Percentiles rank a stretch among this genome's conserved stretches.
Conservation (phyloP, 2,797 vertebrate genomes). For the Cuculus canorus region DNA sequence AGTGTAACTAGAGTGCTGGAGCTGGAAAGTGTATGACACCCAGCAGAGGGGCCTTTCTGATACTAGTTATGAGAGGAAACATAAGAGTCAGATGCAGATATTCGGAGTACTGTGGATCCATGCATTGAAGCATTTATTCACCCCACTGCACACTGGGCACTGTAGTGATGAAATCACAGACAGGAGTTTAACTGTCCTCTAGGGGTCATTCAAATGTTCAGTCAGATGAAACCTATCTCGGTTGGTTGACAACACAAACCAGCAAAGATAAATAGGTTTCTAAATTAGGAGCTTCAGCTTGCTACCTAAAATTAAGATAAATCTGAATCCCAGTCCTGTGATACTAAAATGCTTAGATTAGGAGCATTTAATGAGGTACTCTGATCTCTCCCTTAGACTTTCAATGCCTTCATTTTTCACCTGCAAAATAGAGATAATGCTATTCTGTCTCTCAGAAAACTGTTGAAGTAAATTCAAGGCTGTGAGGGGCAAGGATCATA, state of each 20-base stretch:
- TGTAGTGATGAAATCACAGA: neutral
- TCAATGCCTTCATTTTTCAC: neutral
- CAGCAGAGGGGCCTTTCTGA: neutral
- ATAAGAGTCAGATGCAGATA: neutral
- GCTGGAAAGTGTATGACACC: neutral
- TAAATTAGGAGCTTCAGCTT: neutral
- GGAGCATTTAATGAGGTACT: neutral
- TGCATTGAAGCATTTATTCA: neutral
- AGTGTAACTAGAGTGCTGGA: neutral
- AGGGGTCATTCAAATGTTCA: slow-evolving; percentile 19
- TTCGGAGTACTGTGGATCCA: neutral
- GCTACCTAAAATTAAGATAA: slow-evolving; percentile 29
- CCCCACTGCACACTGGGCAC: neutral
- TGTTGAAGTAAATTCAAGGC: neutral
- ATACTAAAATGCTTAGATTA: neutral
- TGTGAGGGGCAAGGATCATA: neutral
- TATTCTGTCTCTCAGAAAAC: neutral
- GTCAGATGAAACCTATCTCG: neutral
- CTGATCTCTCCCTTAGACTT: neutral
- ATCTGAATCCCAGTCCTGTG: neutral
- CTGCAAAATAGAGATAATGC: neutral
- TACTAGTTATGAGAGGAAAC: neutral
- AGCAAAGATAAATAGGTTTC: slow-evolving; percentile 43
- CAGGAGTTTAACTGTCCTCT: neutral
- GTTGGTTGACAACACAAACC: neutral